These are phyloP conservation scores for Reticulitermes lucifugus DNA, from an alignment of 2,888 invertebrate species.

Conservation along the genomic window DNA sequence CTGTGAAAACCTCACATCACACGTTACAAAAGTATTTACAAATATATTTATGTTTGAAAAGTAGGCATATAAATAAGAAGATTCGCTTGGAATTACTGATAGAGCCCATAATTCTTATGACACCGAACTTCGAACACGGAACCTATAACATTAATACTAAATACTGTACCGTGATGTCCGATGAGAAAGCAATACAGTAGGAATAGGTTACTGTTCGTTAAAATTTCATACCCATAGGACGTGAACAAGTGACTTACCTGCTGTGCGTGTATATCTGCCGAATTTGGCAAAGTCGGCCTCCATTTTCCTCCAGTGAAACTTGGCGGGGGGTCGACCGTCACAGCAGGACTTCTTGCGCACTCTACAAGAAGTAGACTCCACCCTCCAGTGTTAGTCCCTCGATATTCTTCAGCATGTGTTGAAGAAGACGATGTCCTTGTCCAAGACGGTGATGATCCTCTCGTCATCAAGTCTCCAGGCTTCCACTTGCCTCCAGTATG, in stretches of 20 bases:
- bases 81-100: too few species aligned
- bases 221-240: neutral
- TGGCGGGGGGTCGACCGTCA: slow-evolving; percentile 61
- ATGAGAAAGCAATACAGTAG: too few species aligned
- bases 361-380: slow-evolving; percentile 48
- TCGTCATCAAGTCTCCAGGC: slow-evolving; percentile 65
- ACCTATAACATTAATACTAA: too few species aligned
- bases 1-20: too few species aligned
- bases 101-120: too few species aligned
- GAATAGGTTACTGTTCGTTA: too few species aligned
- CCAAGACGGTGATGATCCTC: slow-evolving; percentile 61
- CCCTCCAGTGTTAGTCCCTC: neutral
- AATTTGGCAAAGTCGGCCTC: slow-evolving; percentile 64
- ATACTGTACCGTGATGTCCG: too few species aligned
- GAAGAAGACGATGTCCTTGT: slow-evolving; percentile 52
- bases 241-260: neutral
- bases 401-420: slow-evolving; percentile 36
- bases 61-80: too few species aligned
- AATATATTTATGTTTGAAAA: too few species aligned
- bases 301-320: slow-evolving; percentile 75
- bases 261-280: neutral
- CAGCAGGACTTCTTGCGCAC: neutral
- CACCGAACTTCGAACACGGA: too few species aligned
- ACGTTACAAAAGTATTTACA: too few species aligned
- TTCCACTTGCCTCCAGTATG: slow-evolving; percentile 83